Evolutionary conservation across 1,140 invertebrate genomes (phyloP).

Genomic region (Leptoteleia sp.): DNA sequence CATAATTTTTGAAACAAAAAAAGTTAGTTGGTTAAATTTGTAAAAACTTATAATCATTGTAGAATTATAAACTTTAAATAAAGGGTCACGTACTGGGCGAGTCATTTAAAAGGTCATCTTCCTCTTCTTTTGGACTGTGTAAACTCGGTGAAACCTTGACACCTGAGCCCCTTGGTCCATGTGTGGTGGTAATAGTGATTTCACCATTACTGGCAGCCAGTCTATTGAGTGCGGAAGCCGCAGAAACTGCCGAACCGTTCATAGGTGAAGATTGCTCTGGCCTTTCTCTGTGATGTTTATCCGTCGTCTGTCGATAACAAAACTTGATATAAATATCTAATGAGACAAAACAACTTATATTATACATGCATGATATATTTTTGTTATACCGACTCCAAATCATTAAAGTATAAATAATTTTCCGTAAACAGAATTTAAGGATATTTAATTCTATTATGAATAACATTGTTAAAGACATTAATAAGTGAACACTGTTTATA

Average conservation of each 20-base stretch:
- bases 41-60: not conserved
- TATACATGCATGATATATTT: no score
- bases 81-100: slow-evolving; percentile 89
- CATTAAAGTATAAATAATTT: no score
- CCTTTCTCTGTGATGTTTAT: slow-evolving; percentile 79
- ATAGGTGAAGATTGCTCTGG: slow-evolving; percentile 79
- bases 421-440: no score
- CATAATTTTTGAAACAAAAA: no score
- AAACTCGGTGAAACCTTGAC: slow-evolving; percentile 77
- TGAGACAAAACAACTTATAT: no score
- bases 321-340: no score
- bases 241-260: slow-evolving; percentile 79
- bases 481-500: no score
- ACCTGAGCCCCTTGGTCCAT: slow-evolving; percentile 80
- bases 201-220: slow-evolving; percentile 88
- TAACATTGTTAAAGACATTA: no score
- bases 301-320: slow-evolving; percentile 71
- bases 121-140: slow-evolving; percentile 79
- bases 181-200: slow-evolving; percentile 89
- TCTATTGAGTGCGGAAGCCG: slow-evolving; percentile 83
- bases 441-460: no score
- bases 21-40: no score
- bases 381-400: no score
- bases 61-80: no score
- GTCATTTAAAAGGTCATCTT: slow-evolving; percentile 88